Base-by-base conservation (phyloP, 2,888 invertebrate genomes). In the Ganaspis brasiliensis region DNA sequence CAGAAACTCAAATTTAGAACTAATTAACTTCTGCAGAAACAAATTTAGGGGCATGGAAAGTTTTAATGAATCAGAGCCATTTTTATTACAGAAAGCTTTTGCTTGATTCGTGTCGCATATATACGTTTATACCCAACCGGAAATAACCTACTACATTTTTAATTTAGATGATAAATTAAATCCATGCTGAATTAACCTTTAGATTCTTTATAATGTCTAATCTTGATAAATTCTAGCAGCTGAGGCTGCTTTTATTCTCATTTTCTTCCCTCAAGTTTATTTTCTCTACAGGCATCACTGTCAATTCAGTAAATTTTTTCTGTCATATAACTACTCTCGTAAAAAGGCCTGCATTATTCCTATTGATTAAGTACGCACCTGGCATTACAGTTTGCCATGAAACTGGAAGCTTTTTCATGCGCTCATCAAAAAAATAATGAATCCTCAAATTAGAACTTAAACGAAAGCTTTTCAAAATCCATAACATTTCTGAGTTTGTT, bases 311-410 rank as follows among this genome's bases (percentile, higher is more conserved):
- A 45, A 63, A 67, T 67, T 67, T 24, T 67, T 67, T 45, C 40
- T 24, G n/a, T 16, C 52, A n/a, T 24, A 21, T 67, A 67, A 67
- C n/a, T 67, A 21, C 40, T 14, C 40, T 67, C 40, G 67, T 45
- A 45, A 67, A 45, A 45, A 37, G 40, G n/a, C 67, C 40, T 24
- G 67, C 67, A 67, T 67, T 67, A 40, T 40, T 67, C n/a, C 24
- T 67, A 67, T 67, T 67, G 67, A 67, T 67, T 67, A 67, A 63
- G 21, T 63, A 21, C 37, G 61, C 61, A 63, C 61, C 61, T 63
- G 61, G 14, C 35, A 63, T 63, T 21, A 35, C 35, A 40, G 21
- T 40, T 40, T 63, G 37, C 35, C 61, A 63, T 63, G 21, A 63
- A 63, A 63, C 61, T 63, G 61, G 1, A 37, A 37, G 21, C 37